Evolutionary conservation across 2,888 invertebrate species (phyloP).

Genomic region (Leptinotarsa rubiginosa): DNA sequence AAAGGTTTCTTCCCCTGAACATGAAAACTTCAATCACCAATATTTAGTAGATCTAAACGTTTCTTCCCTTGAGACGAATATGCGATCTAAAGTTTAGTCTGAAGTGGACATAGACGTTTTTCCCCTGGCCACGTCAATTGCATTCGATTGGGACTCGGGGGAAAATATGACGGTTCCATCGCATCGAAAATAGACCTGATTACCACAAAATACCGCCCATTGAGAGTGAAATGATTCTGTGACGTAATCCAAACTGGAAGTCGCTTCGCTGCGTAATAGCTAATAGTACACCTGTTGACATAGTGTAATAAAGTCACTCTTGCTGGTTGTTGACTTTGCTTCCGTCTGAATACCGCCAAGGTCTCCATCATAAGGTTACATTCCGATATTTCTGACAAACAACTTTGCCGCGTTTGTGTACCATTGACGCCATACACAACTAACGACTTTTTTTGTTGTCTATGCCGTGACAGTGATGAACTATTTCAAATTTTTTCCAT

Average conservation of each 20-base stretch:
- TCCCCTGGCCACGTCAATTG: too few relatives aligned
- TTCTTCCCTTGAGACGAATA: too few relatives aligned
- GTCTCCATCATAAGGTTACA: constrained; percentile 38
- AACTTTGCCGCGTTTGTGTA: constrained; percentile 22
- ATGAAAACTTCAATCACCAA: too few relatives aligned
- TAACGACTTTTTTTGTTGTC: constrained; percentile 4
- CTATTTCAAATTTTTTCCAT: neutral
- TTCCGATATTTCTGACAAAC: constrained; percentile 29
- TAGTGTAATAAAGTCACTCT: constrained; percentile 40
- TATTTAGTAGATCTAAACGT: too few relatives aligned
- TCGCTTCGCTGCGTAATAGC: constrained; percentile 28
- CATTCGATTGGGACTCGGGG: too few relatives aligned
- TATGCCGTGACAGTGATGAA: constrained; percentile 2
- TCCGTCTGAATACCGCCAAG: constrained; percentile 43
- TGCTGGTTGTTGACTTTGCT: constrained; percentile 45
- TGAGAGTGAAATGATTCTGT: constrained; percentile 40
- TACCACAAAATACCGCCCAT: neutral
- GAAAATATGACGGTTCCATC: neutral
- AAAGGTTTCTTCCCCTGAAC: too few relatives aligned
- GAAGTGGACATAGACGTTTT: too few relatives aligned
- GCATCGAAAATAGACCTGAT: neutral
- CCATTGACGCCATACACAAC: neutral
- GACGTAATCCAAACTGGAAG: constrained; percentile 34
- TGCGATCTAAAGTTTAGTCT: too few relatives aligned
- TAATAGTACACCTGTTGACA: constrained; percentile 45